phyloP scores from a whole-genome alignment of 2,113 vertebrate species.

The Hystrix cristata region DNA sequence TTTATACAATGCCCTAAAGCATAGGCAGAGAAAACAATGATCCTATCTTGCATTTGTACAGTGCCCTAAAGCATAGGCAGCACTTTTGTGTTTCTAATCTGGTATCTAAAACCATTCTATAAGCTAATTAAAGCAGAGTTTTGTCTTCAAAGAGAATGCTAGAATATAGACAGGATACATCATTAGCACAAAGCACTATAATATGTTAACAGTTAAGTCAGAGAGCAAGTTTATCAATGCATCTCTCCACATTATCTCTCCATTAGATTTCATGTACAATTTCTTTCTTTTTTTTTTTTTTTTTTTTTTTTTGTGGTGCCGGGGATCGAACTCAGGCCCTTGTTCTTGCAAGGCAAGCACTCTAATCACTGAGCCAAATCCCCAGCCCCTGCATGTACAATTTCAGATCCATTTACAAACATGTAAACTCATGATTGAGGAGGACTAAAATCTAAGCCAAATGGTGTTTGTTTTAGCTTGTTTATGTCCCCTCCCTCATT shows the following conservation, averaged over 20 bases:
- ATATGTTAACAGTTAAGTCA: background rate
- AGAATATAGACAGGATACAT: background rate
- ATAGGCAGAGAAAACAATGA: background rate
- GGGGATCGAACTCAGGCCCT: too few species aligned
- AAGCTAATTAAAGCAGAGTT: background rate
- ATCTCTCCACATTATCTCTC: background rate
- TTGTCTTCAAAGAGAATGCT: slow-evolving; percentile 27
- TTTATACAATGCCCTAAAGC: background rate
- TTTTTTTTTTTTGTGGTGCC: too few species aligned
- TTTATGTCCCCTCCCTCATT: background rate
- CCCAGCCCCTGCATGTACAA: background rate
- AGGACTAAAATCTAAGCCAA: background rate
- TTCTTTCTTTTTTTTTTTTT: background rate
- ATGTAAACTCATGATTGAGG: background rate
- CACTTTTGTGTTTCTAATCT: slow-evolving; percentile 2
- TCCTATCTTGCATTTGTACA: background rate
- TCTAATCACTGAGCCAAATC: too few species aligned
- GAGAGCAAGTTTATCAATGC: background rate
- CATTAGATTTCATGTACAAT: background rate
- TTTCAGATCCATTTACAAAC: background rate
- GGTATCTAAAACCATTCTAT: background rate
- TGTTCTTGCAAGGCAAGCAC: too few species aligned
- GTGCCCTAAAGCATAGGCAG: background rate
- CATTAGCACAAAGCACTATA: background rate
- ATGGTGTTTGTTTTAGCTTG: background rate